Evolutionary conservation across 2,888 invertebrate genomes (phyloP), one percentile per base, ranked within the genome.

Genomic region (Cheiracanthium punctorium): DNA sequence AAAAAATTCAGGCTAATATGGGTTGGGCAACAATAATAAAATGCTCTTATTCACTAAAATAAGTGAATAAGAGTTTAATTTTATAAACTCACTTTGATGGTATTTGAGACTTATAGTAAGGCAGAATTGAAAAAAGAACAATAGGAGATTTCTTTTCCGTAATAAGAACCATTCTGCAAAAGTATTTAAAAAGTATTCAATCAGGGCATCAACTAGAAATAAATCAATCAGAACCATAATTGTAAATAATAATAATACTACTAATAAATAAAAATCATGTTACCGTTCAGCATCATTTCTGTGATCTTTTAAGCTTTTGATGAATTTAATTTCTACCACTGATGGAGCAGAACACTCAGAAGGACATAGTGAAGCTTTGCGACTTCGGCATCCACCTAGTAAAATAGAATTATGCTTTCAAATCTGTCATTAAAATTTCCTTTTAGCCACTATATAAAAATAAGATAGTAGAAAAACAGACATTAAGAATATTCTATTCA

Each of bases 71-170:
- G n/a, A n/a, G n/a, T n/a, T n/a, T n/a, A n/a, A n/a, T n/a, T n/a
- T n/a, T n/a, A n/a, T n/a, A n/a, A 29, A 28, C 69, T 69, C 70
- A 85, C 84, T 73, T 85, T 24, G 84, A 73, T 32, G 70, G 29
- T 8, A 71, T 37, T 30, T 79, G 84, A 1, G 69, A 69, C 52
- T 74, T 79, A 73, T 70, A 70, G 77, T 41, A 88, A 29, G 97
- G 96, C 91, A 98, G 94, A 80, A 96, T 94, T 52, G 97, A 97
- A 91, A 96, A 97, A 88, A 98, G 93, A 89, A 95, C 93, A 92
- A 97, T 95, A 43, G 98, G 97, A 82, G 95, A 94, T 90, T 94
- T 94, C 80, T 91, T 91, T 7, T 94, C 93, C 74, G 96, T 95
- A 52, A 96, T 95, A 92, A 98, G 93, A 82, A 96, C 95, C 89